phyloP scores from a whole-genome alignment of 2,797 vertebrate species.

The Morus bassanus region DNA sequence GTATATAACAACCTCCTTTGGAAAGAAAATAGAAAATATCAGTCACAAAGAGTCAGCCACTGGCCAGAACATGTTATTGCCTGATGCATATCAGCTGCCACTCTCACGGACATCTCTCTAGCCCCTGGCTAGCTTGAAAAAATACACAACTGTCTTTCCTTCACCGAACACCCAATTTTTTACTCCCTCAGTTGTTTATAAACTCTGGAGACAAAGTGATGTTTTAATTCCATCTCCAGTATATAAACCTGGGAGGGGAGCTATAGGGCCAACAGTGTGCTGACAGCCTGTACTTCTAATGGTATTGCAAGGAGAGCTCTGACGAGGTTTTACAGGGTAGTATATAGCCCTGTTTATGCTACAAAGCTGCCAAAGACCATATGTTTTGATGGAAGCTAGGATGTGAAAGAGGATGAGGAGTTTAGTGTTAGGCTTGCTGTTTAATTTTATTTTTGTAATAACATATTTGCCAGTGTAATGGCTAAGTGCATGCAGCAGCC shows the following conservation, averaged over 20 bases:
- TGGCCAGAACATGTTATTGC: slow-evolving; percentile 42
- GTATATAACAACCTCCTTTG: slow-evolving; percentile 55
- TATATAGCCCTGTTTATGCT: slow-evolving; percentile 46
- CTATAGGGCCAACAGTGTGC: slow-evolving; percentile 62
- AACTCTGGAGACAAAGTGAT: slow-evolving; percentile 75
- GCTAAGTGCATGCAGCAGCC: not conserved
- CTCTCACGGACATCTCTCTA: slow-evolving; percentile 61
- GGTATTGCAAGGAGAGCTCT: slow-evolving; percentile 25
- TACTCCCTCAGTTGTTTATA: slow-evolving; percentile 77
- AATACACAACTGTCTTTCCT: slow-evolving; percentile 80
- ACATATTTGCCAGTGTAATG: not conserved
- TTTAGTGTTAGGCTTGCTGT: slow-evolving; percentile 21
- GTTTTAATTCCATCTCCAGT: slow-evolving; percentile 77
- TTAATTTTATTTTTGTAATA: slow-evolving; percentile 35
- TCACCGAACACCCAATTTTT: slow-evolving; percentile 78
- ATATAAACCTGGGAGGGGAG: slow-evolving; percentile 72
- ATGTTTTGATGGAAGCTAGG: slow-evolving; percentile 27
- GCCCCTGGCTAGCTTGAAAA: slow-evolving; percentile 75
- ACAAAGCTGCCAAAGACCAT: not conserved
- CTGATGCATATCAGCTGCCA: slow-evolving; percentile 75
- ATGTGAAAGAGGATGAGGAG: slow-evolving; percentile 27
- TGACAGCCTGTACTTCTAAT: slow-evolving; percentile 65
- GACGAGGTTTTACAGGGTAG: slow-evolving; percentile 41
- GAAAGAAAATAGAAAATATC: slow-evolving; percentile 54
- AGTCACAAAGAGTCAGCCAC: slow-evolving; percentile 44